These are phyloP conservation scores for Unio delphinus DNA, from an alignment of 2,888 invertebrate genomes.

Conservation along the genomic window DNA sequence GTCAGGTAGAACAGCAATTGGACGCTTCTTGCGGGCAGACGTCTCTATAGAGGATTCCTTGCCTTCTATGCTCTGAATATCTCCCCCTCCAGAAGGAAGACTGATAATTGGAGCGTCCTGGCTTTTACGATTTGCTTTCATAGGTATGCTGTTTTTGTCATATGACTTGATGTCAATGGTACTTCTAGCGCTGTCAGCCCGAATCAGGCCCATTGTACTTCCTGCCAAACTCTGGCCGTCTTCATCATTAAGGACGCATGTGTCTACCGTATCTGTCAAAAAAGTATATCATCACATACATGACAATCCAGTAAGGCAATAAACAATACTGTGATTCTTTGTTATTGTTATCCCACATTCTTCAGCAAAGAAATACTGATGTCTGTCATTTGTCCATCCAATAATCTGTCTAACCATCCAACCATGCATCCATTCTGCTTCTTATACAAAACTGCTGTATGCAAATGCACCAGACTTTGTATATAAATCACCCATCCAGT, in stretches of 20 bases:
- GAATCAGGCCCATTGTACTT: constrained; percentile 53
- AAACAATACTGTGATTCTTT: too few relatives aligned
- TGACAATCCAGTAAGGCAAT: too few relatives aligned
- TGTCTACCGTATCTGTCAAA: neutral
- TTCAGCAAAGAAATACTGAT: too few relatives aligned
- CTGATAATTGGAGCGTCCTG: constrained; percentile 29
- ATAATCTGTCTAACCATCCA: too few relatives aligned
- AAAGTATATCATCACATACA: neutral
- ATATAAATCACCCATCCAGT: too few relatives aligned
- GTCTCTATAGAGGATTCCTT: neutral
- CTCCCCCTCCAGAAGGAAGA: constrained; percentile 18
- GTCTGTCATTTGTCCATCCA: neutral
- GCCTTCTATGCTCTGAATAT: neutral
- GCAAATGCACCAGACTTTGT: too few relatives aligned
- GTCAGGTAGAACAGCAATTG: too few relatives aligned
- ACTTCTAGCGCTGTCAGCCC: constrained; percentile 18
- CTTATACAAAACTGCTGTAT: too few relatives aligned
- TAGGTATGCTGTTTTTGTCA: constrained; percentile 9
- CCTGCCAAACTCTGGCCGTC: constrained; percentile 58
- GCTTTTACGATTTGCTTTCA: neutral
- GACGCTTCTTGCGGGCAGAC: constrained; percentile 1
- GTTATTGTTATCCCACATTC: too few relatives aligned
- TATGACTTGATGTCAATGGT: constrained; percentile 8
- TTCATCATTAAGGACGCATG: constrained; percentile 9
- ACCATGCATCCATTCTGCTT: too few relatives aligned